Evolutionary conservation across 2,888 invertebrate genomes (phyloP), one percentile per base, ranked within the genome.

Genomic region (Drosophila robusta): DNA sequence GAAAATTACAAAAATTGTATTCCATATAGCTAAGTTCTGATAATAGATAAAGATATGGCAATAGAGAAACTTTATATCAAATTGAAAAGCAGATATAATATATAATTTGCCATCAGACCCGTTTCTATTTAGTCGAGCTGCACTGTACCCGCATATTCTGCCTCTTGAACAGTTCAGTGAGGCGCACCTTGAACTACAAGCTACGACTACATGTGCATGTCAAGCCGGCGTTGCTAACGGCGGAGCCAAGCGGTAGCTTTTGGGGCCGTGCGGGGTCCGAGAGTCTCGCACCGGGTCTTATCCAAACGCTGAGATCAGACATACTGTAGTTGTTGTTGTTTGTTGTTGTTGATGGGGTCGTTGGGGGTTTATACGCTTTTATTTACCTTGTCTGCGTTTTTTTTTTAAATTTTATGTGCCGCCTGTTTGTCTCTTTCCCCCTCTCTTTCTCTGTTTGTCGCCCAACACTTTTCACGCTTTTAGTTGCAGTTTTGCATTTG

Each of bases 141-240:
- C 64, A 67, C 80, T 82, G 80, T 72, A 56, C 73, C 69, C 65
- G 71, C 75, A 67, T 70, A 29, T 39, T 36, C 75, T 42, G 51
- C 18, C 39, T 44, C 51, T 63, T 65, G 42, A 70, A 49, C 61
- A 62, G 60, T 54, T 77, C 34, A 12, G 55, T 67, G 62, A 62
- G 67, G 75, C 71, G 80, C 79, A 81, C 83, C 83, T 87, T 84
- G 83, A 87, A 84, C 88, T 84, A 86, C 70, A 77, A 61, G 62
- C 71, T 12, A 54, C 45, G 42, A 26, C 67, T 67, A 34, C 57
- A 54, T 50, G 51, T 61, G 52, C 45, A 73, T 69, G 58, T 73
- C 63, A 66, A 67, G 56, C 47, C 41, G 57, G 61, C 60, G 49
- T 58, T 32, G 70, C 63, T 62, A 66, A 58, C 62, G 29, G 29